Evolutionary conservation across 2,888 invertebrate genomes (phyloP).

Genomic region (Himalopsyche kuldschensis): DNA sequence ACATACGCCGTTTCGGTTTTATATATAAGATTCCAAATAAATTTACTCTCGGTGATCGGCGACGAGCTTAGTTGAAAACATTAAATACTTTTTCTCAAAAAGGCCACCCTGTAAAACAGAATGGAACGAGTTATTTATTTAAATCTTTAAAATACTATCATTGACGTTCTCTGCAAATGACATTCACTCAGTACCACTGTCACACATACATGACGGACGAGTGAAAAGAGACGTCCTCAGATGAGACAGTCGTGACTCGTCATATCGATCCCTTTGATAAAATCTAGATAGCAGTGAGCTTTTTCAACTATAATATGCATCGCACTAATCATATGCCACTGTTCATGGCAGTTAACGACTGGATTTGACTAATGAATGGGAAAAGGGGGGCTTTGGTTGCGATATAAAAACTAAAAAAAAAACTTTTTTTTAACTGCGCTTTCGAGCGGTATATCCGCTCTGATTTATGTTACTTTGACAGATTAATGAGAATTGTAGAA

Average conservation of each 20-base stretch:
- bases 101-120: too few species aligned
- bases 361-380: not conserved
- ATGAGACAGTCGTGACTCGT: not conserved
- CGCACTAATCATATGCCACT: not conserved
- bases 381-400: not conserved
- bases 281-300: not conserved
- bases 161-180: too few species aligned
- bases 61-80: too few species aligned
- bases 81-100: too few species aligned
- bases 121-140: too few species aligned
- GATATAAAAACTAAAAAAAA: not conserved
- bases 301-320: not conserved
- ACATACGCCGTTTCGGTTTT: too few species aligned
- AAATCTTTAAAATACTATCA: too few species aligned
- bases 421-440: not conserved
- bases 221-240: not conserved
- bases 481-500: not conserved
- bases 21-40: too few species aligned
- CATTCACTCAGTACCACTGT: too few species aligned
- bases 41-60: too few species aligned
- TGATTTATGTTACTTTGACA: not conserved
- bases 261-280: not conserved
- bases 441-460: not conserved
- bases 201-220: too few species aligned
- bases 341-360: not conserved